phyloP scores from a whole-genome alignment of 2,797 vertebrate genomes.

The Phataginus tetradactyla region DNA sequence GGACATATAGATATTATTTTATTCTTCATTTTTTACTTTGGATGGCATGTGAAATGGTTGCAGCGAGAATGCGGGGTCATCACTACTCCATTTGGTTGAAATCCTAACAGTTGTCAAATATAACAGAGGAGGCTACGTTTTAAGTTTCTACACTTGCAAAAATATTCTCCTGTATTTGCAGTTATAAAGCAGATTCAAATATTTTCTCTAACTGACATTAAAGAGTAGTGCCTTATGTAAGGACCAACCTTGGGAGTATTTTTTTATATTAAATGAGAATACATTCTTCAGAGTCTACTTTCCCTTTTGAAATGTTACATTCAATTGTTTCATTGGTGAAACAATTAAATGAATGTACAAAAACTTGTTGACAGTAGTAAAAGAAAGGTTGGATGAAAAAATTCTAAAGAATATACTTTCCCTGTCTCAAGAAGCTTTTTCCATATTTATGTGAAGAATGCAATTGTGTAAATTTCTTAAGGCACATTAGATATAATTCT shows the following conservation, averaged over 20 bases:
- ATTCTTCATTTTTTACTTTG: background rate
- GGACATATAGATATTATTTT: background rate
- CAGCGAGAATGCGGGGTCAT: background rate
- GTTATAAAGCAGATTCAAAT: background rate
- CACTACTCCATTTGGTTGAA: background rate
- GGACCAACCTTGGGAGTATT: background rate
- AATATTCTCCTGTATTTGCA: background rate
- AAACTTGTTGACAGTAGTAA: background rate
- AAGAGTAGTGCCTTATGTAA: background rate
- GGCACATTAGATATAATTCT: background rate
- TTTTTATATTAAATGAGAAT: constrained; percentile 62
- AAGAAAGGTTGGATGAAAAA: background rate
- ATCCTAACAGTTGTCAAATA: background rate
- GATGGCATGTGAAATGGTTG: background rate
- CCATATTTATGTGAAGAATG: background rate
- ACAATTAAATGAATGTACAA: background rate
- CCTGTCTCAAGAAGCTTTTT: background rate
- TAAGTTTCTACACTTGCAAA: background rate
- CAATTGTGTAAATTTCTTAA: background rate
- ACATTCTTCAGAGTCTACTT: constrained; percentile 67
- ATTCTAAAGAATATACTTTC: background rate
- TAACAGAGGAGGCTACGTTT: background rate
- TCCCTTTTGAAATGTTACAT: constrained; percentile 35
- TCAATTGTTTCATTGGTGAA: background rate
- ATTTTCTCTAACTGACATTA: background rate